Base-by-base conservation (phyloP, 92 coral and sea anemone genomes). In the Heteractis magnifica region DNA sequence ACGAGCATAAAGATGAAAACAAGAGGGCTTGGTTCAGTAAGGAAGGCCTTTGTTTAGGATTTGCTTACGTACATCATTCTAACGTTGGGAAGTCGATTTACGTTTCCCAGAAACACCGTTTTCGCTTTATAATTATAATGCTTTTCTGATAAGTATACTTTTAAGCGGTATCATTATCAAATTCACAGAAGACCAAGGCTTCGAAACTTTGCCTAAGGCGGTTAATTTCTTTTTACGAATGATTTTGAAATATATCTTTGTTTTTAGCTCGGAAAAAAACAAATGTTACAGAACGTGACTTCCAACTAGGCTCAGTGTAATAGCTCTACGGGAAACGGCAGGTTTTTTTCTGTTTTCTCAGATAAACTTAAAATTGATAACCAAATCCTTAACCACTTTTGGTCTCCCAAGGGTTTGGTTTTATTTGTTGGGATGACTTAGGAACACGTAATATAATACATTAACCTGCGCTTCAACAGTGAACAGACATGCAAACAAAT, bases 291-390 rank as follows among this genome's bases (percentile, higher is more conserved):
- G 72, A 49, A 48, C 3, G 75, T 60, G 83, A 49, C 56, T 10
- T 70, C 84, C 84, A 48, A 50, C 77, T 26, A 23, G 15, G 74
- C 53, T 68, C 51, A 20, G 58, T 62, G 65, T 71, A 44, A 81
- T 12, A 21, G 62, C 72, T 81, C 74, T 51, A 81, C 84, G 73
- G 51, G 73, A 68, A 20, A 6, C 14, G 19, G 70, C 77, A 70
- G 59, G 23, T 56, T 64, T 62, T 64, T 49, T 72, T 34, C 18
- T 62, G 72, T 49, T 26, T 51, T 15, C 75, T 48, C 48, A 8
- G 53, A 19, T 41, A 79, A 48, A 51, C 44, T 59, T 9, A 26
- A 58, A n/a, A 41, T 65, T 48, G 21, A 14, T n/a, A 79, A 48
- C 6, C 20, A 14, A 49, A 49, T 9, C 11, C 64, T 51, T 65